Evolutionary conservation across 2,797 vertebrate species (phyloP), one percentile per base, ranked within the genome.

Genomic region (Columba guinea): DNA sequence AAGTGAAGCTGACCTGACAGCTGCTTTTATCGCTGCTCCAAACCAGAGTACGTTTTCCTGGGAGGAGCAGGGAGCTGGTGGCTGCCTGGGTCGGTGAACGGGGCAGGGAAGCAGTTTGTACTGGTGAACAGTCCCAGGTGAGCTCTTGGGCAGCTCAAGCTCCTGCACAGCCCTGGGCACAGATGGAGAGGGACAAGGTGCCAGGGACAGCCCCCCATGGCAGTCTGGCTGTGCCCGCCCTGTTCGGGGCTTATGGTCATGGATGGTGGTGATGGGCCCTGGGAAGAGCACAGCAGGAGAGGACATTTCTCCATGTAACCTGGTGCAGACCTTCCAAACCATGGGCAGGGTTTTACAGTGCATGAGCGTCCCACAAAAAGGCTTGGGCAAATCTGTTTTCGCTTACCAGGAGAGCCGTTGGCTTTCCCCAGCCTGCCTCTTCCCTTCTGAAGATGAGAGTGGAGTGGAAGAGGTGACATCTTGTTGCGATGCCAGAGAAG

Each of bases 231-330:
- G 49, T 24, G 28, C 46, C 20, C 24, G 19, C 39, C n/a, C 21
- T 21, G 5, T 46, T 30, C 2, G 2, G 51, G 35, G 13, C 30
- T 49, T 32, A 17, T 1, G 0, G 7, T 26, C 24, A 4, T 19
- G 24, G 59, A 4, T 24, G 56, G 48, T 15, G 9, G 4, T 71
- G 62, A 14, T 41, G 26, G 19, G 34, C 79, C 74, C 56, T 71
- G 83, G 59, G 22, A 74, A 35, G 60, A 48, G 55, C 23, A 8
- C 48, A 74, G 46, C 44, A 23, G 58, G 30, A 63, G 39, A 64
- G 27, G 27, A 17, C 19, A 1, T 44, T 46, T 39, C 48, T 62
- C 34, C 8, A 1, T 11, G 41, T 34, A 14, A 37, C 49, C 53
- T 60, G 51, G 16, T 22, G 34, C 53, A 85, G 27, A 39, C 56